Base-by-base conservation (phyloP, 2,888 invertebrate species). In the Aspidapion aeneum region DNA sequence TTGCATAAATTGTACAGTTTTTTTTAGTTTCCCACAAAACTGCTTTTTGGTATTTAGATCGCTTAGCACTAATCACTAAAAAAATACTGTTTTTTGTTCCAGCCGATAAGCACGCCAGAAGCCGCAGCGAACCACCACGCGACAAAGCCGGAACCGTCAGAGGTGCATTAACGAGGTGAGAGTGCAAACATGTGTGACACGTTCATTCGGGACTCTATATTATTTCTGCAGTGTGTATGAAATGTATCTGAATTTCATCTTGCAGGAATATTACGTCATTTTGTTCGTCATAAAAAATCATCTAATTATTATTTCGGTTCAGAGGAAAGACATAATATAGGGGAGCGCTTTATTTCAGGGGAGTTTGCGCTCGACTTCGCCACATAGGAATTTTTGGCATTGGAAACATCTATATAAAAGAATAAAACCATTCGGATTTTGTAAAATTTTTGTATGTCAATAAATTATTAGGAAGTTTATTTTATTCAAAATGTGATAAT, bases 61-160 rank as follows among this genome's bases (percentile, higher is more conserved):
- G n/a, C n/a, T n/a, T n/a, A n/a, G n/a, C n/a, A n/a, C n/a, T n/a
- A n/a, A n/a, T n/a, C n/a, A n/a, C n/a, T n/a, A n/a, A n/a, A n/a
- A n/a, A n/a, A n/a, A n/a, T n/a, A n/a, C 19, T 52, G 3, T 52
- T 63, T 69, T 71, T 76, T 67, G 70, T 84, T 83, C 52, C 85
- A 90, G 89, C 91, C 91, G 78, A 87, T 90, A 83, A 91, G 88
- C 85, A 89, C 90, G 78, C 87, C 90, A 79, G 91, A 91, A 83
- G 89, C 90, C 82, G 89, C 90, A 80, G 67, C 67, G 52, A 91
- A 90, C 83, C 92, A 91, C 82, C 89, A 90, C 83, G 82, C 90
- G 77, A 80, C 83, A 81, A 90, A 91, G 83, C 87, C 89, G 80
- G 91, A 91, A 84, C 88, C 90, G 80, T 90, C 91, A 77, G 91